Percentiles rank a stretch among this genome's conserved stretches.
Evolutionary conservation across 64 coral and sea anemone genomes (phyloP).

Genomic region (Montipora efflorescens): DNA sequence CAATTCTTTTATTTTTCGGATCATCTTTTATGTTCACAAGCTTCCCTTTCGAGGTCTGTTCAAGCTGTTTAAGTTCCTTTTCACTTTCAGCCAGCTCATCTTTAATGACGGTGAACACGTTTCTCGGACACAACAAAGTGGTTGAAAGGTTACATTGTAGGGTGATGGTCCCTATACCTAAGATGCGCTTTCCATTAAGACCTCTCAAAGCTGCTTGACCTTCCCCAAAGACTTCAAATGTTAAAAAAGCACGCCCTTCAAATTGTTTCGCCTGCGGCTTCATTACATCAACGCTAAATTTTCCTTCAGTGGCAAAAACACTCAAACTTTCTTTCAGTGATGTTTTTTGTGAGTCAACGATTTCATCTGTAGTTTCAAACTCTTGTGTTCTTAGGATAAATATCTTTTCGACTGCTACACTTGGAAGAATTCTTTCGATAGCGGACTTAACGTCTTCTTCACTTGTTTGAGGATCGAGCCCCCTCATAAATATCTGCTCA

Average conservation of each 20-base stretch:
- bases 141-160: conserved; percentile 16
- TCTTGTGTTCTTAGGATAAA: conserved; percentile 38
- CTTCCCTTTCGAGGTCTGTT: not conserved
- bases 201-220: not conserved
- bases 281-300: conserved; percentile 8
- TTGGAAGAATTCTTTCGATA: not conserved
- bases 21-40: conserved; percentile 1
- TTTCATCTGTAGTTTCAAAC: conserved; percentile 5
- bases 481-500: conserved; percentile 34
- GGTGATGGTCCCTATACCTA: not conserved
- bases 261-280: conserved; percentile 1
- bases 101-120: conserved; percentile 10
- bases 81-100: not conserved
- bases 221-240: conserved; percentile 22
- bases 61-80: not conserved
- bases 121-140: not conserved
- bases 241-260: not conserved
- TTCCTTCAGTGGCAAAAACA: not conserved
- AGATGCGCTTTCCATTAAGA: not conserved
- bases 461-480: not conserved
- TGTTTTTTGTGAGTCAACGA: not conserved
- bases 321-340: not conserved
- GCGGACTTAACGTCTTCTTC: conserved; percentile 50
- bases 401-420: not conserved
- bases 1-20: not conserved